Conservation (phyloP, 2,797 vertebrate genomes). For the Parambassis ranga region DNA sequence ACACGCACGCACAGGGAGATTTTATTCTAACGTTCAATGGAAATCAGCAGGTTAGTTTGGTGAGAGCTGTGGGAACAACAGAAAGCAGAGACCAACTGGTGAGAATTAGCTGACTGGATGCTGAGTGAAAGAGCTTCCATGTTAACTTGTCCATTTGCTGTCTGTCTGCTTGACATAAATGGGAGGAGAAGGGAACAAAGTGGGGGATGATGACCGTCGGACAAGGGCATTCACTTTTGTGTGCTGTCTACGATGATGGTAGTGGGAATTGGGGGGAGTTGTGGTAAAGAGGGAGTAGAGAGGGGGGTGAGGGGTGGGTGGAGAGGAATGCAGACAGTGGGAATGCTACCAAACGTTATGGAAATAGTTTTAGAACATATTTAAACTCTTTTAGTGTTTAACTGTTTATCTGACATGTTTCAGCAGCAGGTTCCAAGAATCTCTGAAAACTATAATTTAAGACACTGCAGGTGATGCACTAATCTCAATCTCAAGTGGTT, state of each 20-base stretch:
- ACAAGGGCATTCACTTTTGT: conserved; percentile 54
- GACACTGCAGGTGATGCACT: no score
- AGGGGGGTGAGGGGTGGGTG: conserved; percentile 17
- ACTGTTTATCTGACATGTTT: no score
- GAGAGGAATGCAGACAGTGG: conserved; percentile 40
- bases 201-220: conserved; percentile 51
- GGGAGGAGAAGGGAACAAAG: conserved; percentile 39
- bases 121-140: conserved; percentile 36
- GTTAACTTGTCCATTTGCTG: conserved; percentile 40
- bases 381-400: background rate
- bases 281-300: background rate
- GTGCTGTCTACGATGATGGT: conserved; percentile 32
- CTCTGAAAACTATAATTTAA: no score
- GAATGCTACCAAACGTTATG: conserved; percentile 29
- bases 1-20: conserved; percentile 18
- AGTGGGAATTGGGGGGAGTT: conserved; percentile 32
- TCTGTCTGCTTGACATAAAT: conserved; percentile 38
- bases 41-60: conserved; percentile 38
- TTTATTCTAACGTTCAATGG: conserved; percentile 28
- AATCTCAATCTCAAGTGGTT: background rate
- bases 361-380: conserved; percentile 30
- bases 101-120: conserved; percentile 32
- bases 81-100: conserved; percentile 32
- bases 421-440: no score
- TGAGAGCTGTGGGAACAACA: conserved; percentile 30